phyloP scores from a whole-genome alignment of 2,113 vertebrate genomes.

The Petrocephalus microphthalmus region DNA sequence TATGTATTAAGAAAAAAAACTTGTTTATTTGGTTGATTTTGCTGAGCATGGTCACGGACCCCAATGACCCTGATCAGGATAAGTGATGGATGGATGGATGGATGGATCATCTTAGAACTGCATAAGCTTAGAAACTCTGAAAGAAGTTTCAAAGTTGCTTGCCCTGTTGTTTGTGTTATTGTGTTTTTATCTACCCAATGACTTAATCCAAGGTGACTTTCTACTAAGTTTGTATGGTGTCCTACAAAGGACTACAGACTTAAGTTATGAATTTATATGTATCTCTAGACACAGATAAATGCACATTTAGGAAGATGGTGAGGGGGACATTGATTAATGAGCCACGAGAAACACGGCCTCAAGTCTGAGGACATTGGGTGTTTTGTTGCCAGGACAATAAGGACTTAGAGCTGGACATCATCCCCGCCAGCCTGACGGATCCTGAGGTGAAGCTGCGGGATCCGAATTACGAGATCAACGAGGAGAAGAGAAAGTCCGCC shows the following conservation, averaged over 20 bases:
- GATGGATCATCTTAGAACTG: background rate
- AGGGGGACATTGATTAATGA: background rate
- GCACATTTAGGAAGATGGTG: background rate
- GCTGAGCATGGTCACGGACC: background rate
- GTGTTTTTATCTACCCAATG: background rate
- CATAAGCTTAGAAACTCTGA: background rate
- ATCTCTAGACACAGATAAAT: background rate
- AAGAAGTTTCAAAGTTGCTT: background rate
- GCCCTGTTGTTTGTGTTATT: background rate
- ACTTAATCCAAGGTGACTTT: background rate
- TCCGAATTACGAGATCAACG: conserved; percentile 87
- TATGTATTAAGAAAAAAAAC: background rate
- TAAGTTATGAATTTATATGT: background rate
- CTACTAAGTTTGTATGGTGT: background rate
- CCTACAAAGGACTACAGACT: background rate
- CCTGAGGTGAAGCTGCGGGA: conserved; percentile 89
- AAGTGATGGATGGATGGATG: background rate
- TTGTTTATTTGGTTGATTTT: background rate
- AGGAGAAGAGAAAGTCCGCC: conserved; percentile 95
- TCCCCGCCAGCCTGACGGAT: conserved; percentile 90
- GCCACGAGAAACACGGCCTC: background rate
- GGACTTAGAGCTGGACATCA: conserved; percentile 89
- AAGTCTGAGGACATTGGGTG: background rate
- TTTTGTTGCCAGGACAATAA: conserved; percentile 77
- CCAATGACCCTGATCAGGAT: background rate